Percentiles rank a stretch among this genome's conserved stretches.
Conservation (phyloP, 2,888 invertebrate genomes). For the Tridacna gigas region DNA sequence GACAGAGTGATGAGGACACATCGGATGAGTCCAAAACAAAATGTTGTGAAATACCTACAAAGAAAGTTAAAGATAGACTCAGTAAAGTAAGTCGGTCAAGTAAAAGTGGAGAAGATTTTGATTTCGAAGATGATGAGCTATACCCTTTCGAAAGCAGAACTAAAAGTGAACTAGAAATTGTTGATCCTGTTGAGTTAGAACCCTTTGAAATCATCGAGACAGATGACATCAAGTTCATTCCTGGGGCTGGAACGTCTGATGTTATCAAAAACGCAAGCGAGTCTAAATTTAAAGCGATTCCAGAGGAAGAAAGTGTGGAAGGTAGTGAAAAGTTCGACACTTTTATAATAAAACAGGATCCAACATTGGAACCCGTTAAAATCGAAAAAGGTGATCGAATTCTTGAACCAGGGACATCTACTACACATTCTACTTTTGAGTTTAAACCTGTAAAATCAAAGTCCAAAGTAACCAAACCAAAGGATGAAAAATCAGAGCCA, state of each 20-base stretch:
- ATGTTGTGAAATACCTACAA: constrained; percentile 61
- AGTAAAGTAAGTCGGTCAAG: constrained; percentile 37
- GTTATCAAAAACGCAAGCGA: constrained; percentile 58
- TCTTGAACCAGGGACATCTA: constrained; percentile 52
- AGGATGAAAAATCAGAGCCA: neutral
- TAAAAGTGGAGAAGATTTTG: constrained; percentile 50
- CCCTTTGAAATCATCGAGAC: constrained; percentile 66
- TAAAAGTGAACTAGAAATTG: constrained; percentile 46
- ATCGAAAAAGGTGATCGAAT: constrained; percentile 44
- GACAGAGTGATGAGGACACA: constrained; percentile 48
- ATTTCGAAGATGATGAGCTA: constrained; percentile 51
- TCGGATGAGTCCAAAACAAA: constrained; percentile 56
- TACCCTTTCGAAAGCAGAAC: constrained; percentile 59
- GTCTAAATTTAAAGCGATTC: constrained; percentile 52
- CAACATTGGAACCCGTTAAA: constrained; percentile 22
- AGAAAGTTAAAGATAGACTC: constrained; percentile 49
- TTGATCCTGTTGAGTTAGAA: constrained; percentile 62
- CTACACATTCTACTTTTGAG: constrained; percentile 59
- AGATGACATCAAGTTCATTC: constrained; percentile 57
- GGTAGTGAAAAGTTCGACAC: constrained; percentile 15
- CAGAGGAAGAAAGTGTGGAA: constrained; percentile 38
- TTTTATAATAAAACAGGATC: neutral
- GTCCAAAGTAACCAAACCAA: neutral
- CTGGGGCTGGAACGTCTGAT: constrained; percentile 62
- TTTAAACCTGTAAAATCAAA: constrained; percentile 49